Percentiles rank a stretch among this genome's conserved stretches.
Conservation (phyloP, 2,888 invertebrate species). For the Acanthacorydalis orientalis region DNA sequence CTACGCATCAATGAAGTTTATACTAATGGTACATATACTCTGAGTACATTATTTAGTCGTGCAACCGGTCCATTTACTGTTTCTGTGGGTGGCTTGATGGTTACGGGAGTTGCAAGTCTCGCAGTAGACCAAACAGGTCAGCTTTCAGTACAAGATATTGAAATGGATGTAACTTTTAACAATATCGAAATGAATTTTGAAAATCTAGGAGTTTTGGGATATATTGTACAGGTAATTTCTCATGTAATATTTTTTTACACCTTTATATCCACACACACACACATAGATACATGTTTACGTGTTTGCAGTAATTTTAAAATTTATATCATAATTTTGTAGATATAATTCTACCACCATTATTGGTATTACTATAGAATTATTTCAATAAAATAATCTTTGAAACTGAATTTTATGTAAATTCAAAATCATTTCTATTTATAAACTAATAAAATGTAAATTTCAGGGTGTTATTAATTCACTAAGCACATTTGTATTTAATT, state of each 20-base stretch:
- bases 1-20: conserved; percentile 52
- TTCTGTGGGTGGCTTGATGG: conserved; percentile 49
- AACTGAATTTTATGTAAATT: too few relatives aligned
- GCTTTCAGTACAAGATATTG: conserved; percentile 59
- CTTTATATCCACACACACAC: too few relatives aligned
- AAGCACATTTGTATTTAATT: conserved; percentile 67
- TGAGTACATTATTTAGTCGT: conserved; percentile 51
- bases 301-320: too few relatives aligned
- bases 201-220: conserved; percentile 62
- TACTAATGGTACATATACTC: conserved; percentile 58
- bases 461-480: conserved; percentile 68
- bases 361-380: too few relatives aligned
- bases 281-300: too few relatives aligned
- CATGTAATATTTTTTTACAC: conserved; percentile 9
- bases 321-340: too few relatives aligned
- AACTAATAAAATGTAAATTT: conserved; percentile 23
- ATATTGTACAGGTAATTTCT: conserved; percentile 29
- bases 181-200: conserved; percentile 67
- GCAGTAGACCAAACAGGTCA: conserved; percentile 58
- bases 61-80: conserved; percentile 66
- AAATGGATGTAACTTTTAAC: conserved; percentile 59
- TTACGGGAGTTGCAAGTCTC: conserved; percentile 50
- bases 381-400: too few relatives aligned
- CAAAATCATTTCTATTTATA: too few relatives aligned
- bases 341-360: too few relatives aligned